Base-by-base conservation (phyloP, 2,888 invertebrate species). In the Fissipunctia ypsillon region DNA sequence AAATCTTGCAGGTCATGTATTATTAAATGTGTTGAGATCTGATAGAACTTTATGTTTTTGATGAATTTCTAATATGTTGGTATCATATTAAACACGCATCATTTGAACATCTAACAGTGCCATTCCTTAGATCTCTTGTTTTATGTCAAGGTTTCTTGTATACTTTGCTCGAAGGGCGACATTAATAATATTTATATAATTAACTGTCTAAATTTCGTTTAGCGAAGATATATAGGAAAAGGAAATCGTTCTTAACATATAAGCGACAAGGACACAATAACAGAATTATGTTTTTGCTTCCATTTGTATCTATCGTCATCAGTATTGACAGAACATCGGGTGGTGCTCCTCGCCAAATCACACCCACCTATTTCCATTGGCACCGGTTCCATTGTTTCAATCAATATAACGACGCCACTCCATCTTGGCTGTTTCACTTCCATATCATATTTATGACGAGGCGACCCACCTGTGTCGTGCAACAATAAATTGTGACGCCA, bases 351-450 rank as follows among this genome's bases (percentile, higher is more conserved):
- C 83, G 90, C 91, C 91, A 92, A 92, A 93, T 93, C 92, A 91
- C 91, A 91, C 91, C 93, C 92, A 92, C 90, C 88, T 91, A 90
- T 91, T 93, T 89, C 91, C 89, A 94, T 94, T 95, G 94, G 95
- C 94, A 94, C 87, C 78, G 83, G 85, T 85, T 88, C 86, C 91
- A 91, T 93, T 93, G 92, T 93, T 90, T 89, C 88, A 82, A 86
- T 90, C 86, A 84, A 73, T 83, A 88, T 90, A 90, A 90, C 87
- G 87, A 88, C 84, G 86, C 79, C 86, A 82, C 85, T 92, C 88
- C 77, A 88, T 92, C 91, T 91, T 91, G 77, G 82, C 75, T 87
- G 88, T 85, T 84, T 80, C 68, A 69, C 83, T 84, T 86, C 85
- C 83, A 87, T 87, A 86, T 87, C 76, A 81, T 88, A 87, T 90